phyloP scores from a whole-genome alignment of 2,797 vertebrate genomes.

The Sebastes steindachneri region DNA sequence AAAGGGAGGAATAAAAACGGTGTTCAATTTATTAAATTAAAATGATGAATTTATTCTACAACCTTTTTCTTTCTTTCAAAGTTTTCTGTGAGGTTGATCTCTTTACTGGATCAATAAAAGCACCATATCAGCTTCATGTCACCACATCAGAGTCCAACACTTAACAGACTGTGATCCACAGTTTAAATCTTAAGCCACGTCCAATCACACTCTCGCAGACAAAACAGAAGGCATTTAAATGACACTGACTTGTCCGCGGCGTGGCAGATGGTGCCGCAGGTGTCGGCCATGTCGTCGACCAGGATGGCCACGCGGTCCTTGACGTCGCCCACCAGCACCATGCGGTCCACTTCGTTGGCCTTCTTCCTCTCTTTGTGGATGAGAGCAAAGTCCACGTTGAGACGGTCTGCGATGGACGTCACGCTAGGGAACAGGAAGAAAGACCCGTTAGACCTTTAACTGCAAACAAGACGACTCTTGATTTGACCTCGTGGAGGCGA shows the following conservation, averaged over 20 bases:
- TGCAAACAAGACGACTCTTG: background rate
- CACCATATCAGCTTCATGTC: background rate
- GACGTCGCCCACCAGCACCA: slow-evolving; percentile 95
- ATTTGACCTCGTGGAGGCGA: too few species aligned
- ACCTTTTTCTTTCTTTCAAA: background rate
- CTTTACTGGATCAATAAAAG: background rate
- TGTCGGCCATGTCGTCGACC: slow-evolving; percentile 96
- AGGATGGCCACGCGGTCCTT: slow-evolving; percentile 94
- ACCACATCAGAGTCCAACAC: too few species aligned
- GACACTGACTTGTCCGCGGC: slow-evolving; percentile 91
- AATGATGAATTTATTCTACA: background rate
- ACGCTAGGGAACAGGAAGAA: slow-evolving; percentile 80
- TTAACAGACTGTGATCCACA: background rate
- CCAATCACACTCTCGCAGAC: background rate
- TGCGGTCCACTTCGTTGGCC: slow-evolving; percentile 95
- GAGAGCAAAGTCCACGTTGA: slow-evolving; percentile 96
- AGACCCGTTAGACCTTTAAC: background rate
- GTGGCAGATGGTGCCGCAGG: slow-evolving; percentile 94
- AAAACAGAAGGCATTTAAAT: background rate
- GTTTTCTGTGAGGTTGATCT: background rate
- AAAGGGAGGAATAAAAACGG: too few species aligned
- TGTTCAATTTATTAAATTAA: background rate
- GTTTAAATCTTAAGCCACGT: background rate
- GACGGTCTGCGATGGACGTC: slow-evolving; percentile 93
- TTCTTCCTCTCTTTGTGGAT: slow-evolving; percentile 98